These are phyloP conservation scores for Axis porcinus DNA, from an alignment of 2,113 vertebrate genomes.

Conservation along the genomic window DNA sequence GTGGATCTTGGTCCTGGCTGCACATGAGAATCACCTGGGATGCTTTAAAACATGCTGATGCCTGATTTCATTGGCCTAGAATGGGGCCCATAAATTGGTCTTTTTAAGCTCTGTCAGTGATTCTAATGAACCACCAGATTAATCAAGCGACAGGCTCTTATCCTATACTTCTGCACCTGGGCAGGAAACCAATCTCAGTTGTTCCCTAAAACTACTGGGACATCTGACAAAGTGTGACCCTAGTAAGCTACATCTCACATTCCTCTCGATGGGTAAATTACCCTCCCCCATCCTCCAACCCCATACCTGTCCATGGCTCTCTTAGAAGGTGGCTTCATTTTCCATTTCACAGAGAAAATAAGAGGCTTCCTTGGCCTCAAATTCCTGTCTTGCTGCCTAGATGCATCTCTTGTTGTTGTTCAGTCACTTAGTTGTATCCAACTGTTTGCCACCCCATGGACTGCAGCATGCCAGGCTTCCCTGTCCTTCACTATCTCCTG, in stretches of 20 bases:
- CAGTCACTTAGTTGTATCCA: fast-evolving
- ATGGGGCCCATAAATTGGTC: background rate
- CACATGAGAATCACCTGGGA: background rate
- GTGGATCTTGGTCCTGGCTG: background rate
- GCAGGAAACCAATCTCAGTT: background rate
- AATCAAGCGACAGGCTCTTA: background rate
- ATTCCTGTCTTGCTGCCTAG: background rate
- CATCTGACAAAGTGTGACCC: background rate
- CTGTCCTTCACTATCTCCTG: background rate
- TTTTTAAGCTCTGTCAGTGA: background rate
- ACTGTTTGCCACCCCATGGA: background rate
- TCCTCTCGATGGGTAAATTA: background rate
- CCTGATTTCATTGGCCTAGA: background rate
- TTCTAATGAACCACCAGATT: background rate
- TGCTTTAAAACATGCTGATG: background rate
- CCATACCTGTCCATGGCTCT: background rate
- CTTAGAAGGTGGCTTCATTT: background rate
- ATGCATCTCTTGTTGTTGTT: background rate
- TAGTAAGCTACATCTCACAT: background rate
- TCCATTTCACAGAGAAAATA: slow-evolving; percentile 1
- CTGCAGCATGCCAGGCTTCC: background rate
- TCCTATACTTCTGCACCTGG: background rate
- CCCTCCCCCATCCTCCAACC: background rate
- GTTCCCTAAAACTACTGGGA: background rate
- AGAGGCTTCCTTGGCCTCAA: background rate